phyloP scores from a whole-genome alignment of 1,140 invertebrate genomes.

The Drosophila tani region DNA sequence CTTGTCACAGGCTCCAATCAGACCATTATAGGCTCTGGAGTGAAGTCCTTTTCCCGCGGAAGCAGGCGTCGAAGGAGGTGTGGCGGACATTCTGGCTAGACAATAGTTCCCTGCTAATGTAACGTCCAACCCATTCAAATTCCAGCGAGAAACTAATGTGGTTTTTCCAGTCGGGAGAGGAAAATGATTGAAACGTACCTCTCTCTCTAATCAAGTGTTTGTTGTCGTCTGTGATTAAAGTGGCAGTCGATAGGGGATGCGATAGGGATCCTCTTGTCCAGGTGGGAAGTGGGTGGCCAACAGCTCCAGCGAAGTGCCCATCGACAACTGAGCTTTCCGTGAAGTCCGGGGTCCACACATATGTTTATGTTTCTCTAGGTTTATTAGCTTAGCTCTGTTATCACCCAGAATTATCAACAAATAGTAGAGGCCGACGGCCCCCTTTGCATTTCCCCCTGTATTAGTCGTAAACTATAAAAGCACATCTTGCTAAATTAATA shows the following conservation, averaged over 20 bases:
- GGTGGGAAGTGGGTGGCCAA: slow-evolving; percentile 13
- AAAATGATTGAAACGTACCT: slow-evolving; percentile 16
- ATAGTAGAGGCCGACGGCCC: not conserved
- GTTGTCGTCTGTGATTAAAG: slow-evolving; percentile 7
- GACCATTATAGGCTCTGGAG: slow-evolving; percentile 30
- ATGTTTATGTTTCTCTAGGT: slow-evolving; percentile 32
- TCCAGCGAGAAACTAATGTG: slow-evolving; percentile 8
- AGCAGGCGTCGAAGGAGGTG: not conserved
- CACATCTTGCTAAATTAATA: slow-evolving; percentile 2
- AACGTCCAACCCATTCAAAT: not conserved
- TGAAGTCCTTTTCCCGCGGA: slow-evolving; percentile 22
- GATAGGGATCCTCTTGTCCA: slow-evolving; percentile 21
- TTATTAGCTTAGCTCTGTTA: slow-evolving; percentile 34
- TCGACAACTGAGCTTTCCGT: slow-evolving; percentile 37
- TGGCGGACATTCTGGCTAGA: slow-evolving; percentile 15
- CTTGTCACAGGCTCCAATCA: slow-evolving; percentile 37
- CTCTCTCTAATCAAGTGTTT: slow-evolving; percentile 7
- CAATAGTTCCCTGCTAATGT: not conserved
- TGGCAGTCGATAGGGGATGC: not conserved
- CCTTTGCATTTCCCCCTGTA: not conserved
- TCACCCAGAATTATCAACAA: slow-evolving; percentile 28
- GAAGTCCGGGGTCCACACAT: slow-evolving; percentile 4
- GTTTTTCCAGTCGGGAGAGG: slow-evolving; percentile 3
- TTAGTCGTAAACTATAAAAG: slow-evolving; percentile 14
- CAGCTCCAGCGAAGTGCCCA: slow-evolving; percentile 32